Evolutionary conservation across 2,113 vertebrate genomes (phyloP).

Genomic region (Thinocorus orbignyianus): DNA sequence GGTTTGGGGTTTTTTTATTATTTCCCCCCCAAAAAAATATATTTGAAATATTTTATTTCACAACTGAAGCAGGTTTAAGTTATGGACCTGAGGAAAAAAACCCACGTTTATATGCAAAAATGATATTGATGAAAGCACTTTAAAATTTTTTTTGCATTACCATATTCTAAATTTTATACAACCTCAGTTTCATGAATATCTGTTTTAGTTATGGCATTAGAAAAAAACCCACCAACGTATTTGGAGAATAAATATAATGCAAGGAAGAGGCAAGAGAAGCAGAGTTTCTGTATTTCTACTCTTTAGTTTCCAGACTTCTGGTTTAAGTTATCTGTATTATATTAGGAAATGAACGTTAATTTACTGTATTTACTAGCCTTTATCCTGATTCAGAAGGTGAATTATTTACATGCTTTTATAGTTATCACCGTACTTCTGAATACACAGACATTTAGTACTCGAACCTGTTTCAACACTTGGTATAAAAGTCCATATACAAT

Average conservation of each 20-base stretch:
- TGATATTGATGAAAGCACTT: background rate
- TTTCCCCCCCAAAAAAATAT: background rate
- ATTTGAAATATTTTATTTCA: background rate
- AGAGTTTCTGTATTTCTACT: background rate
- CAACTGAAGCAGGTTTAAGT: background rate
- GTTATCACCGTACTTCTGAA: background rate
- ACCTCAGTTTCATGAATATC: background rate
- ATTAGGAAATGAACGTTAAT: background rate
- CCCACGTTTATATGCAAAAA: background rate
- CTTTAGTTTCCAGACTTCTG: background rate
- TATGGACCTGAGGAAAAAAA: background rate
- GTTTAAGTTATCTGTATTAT: background rate
- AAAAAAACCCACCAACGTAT: background rate
- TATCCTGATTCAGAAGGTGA: background rate
- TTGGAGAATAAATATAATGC: background rate
- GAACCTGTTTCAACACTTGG: background rate
- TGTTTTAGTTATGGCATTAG: background rate
- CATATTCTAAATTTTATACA: slow-evolving; percentile 4
- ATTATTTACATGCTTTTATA: background rate
- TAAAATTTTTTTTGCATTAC: background rate
- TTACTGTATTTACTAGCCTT: background rate
- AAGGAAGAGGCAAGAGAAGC: background rate
- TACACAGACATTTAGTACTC: background rate
- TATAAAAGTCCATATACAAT: background rate
- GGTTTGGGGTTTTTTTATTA: background rate